phyloP scores from a whole-genome alignment of 2,888 invertebrate genomes.

The Brachyptera putata region DNA sequence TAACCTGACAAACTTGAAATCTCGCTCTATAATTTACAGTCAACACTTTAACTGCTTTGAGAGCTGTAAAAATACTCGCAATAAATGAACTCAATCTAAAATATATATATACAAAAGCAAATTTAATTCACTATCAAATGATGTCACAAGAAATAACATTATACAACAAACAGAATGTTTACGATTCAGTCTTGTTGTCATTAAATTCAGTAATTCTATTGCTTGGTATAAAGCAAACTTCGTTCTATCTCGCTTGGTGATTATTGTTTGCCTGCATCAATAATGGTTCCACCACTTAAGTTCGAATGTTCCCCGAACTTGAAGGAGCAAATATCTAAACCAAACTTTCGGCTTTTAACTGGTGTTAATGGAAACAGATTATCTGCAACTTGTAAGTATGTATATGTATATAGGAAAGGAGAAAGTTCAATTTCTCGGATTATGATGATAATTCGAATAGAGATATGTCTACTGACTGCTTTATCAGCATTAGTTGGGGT shows the following conservation, averaged over 20 bases:
- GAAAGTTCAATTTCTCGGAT: no score
- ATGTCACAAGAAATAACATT: no score
- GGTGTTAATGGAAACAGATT: not conserved
- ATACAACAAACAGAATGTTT: slow-evolving; percentile 18
- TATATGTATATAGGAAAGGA: no score
- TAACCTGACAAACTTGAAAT: not conserved
- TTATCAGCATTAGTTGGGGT: no score
- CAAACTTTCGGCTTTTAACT: slow-evolving; percentile 1
- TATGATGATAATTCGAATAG: no score
- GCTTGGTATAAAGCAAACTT: not conserved
- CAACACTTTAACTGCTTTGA: no score
- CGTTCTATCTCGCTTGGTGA: not conserved
- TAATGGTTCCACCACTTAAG: slow-evolving; percentile 14
- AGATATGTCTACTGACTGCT: no score
- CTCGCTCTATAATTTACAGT: not conserved
- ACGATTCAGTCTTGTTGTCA: slow-evolving; percentile 9
- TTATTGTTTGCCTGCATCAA: slow-evolving; percentile 1
- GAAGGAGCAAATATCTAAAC: not conserved
- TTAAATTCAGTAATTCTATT: slow-evolving; percentile 7
- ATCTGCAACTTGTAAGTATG: not conserved
- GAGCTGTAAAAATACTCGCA: no score
- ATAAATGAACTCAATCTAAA: no score
- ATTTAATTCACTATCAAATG: no score
- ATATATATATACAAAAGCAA: no score
- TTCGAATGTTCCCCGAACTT: not conserved